Conservation (phyloP, 2,113 vertebrate species). For the Halcyon senegalensis region DNA sequence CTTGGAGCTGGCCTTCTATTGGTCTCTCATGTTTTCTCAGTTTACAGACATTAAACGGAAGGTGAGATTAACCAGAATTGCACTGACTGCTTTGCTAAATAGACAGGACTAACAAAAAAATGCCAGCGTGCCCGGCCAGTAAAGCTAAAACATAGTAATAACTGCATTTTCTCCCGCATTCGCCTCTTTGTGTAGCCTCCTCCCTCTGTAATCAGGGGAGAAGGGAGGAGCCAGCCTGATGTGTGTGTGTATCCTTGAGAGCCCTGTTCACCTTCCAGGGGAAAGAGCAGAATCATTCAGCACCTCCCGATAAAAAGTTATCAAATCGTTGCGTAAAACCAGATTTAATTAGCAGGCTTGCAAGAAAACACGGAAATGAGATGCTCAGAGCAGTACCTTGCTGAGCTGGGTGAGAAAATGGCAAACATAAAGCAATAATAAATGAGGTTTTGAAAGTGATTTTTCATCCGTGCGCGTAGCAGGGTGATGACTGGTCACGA, state of each 20-base stretch:
- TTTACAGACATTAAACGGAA: slow-evolving; percentile 98
- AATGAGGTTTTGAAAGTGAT: not conserved
- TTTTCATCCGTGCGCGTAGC: not conserved
- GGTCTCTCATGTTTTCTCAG: slow-evolving; percentile 98
- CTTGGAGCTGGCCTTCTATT: slow-evolving; percentile 93
- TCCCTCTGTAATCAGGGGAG: not conserved
- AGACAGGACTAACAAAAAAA: not conserved
- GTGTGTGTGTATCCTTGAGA: not conserved
- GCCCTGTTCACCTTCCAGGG: not conserved
- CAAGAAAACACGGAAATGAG: not conserved
- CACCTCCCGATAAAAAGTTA: not conserved
- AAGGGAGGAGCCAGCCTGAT: not conserved
- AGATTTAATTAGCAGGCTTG: not conserved
- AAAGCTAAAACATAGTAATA: not conserved
- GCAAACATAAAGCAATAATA: not conserved
- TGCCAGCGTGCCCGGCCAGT: not conserved
- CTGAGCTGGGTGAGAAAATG: not conserved
- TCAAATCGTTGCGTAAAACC: not conserved
- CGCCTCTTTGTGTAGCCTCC: not conserved
- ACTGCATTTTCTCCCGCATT: not conserved
- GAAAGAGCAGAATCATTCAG: not conserved
- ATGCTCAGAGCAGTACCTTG: not conserved
- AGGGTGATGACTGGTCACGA: not conserved
- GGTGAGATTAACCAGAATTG: slow-evolving; percentile 79
- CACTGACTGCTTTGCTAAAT: not conserved